Percentiles rank a stretch among this genome's conserved stretches.
These are phyloP conservation scores for Rhinichthys osculus DNA, from an alignment of 2,797 vertebrate genomes.

Conservation along the genomic window DNA sequence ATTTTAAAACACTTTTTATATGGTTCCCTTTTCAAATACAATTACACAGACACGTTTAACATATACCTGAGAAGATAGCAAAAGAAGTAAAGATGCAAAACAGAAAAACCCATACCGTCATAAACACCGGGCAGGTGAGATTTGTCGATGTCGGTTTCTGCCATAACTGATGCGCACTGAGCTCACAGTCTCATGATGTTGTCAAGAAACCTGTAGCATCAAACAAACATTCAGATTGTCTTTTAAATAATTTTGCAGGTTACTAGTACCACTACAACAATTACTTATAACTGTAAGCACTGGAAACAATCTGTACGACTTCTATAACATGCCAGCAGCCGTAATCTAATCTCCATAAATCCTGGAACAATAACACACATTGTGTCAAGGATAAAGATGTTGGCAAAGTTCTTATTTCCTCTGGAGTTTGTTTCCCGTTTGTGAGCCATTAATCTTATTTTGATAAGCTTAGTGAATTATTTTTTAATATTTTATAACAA, in stretches of 20 bases:
- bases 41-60: background rate
- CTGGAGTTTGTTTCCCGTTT: background rate
- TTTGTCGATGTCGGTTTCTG: constrained; percentile 58
- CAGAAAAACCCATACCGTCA: constrained; percentile 48
- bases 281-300: background rate
- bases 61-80: background rate
- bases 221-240: background rate
- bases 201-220: constrained; percentile 1
- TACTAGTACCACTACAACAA: background rate
- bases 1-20: background rate
- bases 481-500: background rate
- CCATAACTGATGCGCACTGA: constrained; percentile 39
- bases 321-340: background rate
- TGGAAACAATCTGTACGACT: background rate
- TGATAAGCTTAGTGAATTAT: background rate
- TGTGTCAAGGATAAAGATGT: background rate
- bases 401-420: background rate
- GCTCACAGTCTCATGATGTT: constrained; percentile 51
- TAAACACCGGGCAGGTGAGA: constrained; percentile 60
- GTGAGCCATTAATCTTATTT: background rate
- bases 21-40: background rate
- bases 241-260: background rate
- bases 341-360: constrained; percentile 34
- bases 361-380: constrained; percentile 26
- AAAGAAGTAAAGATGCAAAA: background rate